These are phyloP conservation scores for Ornithoptera alexandrae DNA, from an alignment of 2,888 invertebrate species.

Conservation along the genomic window DNA sequence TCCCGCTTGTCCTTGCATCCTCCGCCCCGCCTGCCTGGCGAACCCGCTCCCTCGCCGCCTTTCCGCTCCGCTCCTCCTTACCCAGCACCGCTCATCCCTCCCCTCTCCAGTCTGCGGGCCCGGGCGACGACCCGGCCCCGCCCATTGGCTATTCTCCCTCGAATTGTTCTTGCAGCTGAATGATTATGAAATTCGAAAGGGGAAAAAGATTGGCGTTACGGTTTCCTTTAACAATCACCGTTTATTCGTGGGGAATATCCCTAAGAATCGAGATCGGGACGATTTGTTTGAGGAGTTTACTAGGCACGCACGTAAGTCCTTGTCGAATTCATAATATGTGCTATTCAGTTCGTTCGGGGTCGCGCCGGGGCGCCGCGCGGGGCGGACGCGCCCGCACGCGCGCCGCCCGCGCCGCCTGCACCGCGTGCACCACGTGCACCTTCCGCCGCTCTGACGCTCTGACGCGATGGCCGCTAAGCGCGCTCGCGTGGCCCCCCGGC, in stretches of 20 bases:
- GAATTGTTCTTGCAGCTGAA: conserved; percentile 98
- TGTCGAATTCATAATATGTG: conserved; percentile 81
- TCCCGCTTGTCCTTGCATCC: conserved; percentile 53
- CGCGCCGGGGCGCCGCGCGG: conserved; percentile 42
- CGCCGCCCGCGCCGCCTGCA: conserved; percentile 26
- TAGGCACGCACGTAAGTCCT: conserved; percentile 99
- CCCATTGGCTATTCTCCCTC: conserved; percentile 86
- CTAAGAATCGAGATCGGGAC: conserved; percentile 99
- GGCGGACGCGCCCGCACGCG: conserved; percentile 33
- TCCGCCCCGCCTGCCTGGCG: conserved; percentile 34
- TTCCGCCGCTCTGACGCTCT: neutral
- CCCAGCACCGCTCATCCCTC: conserved; percentile 39
- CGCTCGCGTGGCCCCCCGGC: conserved; percentile 22
- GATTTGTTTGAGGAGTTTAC: conserved; percentile 99
- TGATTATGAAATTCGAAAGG: conserved; percentile 99
- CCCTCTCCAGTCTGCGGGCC: conserved; percentile 66
- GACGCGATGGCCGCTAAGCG: conserved; percentile 10
- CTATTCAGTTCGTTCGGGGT: conserved; percentile 52
- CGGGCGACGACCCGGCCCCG: conserved; percentile 65
- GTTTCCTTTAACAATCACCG: conserved; percentile 99
- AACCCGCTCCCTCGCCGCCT: conserved; percentile 33
- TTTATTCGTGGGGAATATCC: conserved; percentile 99
- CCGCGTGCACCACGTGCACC: conserved; percentile 16
- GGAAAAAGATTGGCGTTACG: conserved; percentile 99
- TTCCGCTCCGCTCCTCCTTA: conserved; percentile 31